Percentiles rank a stretch among this genome's conserved stretches.
phyloP scores from a whole-genome alignment of 2,797 vertebrate genomes.

The Anniella stebbinsi region DNA sequence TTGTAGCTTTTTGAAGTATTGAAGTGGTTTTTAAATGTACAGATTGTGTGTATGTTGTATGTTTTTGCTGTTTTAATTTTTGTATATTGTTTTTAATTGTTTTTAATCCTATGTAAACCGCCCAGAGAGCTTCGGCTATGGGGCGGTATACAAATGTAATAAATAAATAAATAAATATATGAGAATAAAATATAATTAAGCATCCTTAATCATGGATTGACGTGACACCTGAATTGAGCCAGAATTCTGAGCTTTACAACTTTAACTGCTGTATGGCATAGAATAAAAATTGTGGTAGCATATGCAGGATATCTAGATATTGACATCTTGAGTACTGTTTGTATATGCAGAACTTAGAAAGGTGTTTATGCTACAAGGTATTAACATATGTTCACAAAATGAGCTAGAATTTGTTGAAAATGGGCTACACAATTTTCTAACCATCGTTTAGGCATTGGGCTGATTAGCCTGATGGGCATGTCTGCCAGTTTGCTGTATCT shows the following conservation, averaged over 20 bases:
- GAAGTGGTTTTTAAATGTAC: too few species aligned
- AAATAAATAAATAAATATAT: too few species aligned
- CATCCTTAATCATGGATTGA: background rate
- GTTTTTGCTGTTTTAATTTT: too few species aligned
- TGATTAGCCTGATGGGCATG: background rate
- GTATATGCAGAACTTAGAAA: background rate
- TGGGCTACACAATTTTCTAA: background rate
- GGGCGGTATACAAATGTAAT: too few species aligned
- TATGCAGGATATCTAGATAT: background rate
- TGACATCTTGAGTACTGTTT: background rate
- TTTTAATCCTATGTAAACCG: too few species aligned
- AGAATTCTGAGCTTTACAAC: background rate
- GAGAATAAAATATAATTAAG: background rate
- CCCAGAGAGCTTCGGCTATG: too few species aligned
- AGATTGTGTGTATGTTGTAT: too few species aligned
- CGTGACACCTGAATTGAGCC: background rate
- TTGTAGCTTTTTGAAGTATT: too few species aligned
- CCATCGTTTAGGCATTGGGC: background rate
- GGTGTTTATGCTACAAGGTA: background rate
- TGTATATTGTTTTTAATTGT: too few species aligned
- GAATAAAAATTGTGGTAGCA: background rate
- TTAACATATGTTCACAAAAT: too few species aligned
- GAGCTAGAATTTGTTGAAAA: background rate
- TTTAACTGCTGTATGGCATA: background rate
- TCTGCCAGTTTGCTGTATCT: background rate